Conservation (phyloP, 1,140 invertebrate genomes). For the Anoplophora glabripennis region DNA sequence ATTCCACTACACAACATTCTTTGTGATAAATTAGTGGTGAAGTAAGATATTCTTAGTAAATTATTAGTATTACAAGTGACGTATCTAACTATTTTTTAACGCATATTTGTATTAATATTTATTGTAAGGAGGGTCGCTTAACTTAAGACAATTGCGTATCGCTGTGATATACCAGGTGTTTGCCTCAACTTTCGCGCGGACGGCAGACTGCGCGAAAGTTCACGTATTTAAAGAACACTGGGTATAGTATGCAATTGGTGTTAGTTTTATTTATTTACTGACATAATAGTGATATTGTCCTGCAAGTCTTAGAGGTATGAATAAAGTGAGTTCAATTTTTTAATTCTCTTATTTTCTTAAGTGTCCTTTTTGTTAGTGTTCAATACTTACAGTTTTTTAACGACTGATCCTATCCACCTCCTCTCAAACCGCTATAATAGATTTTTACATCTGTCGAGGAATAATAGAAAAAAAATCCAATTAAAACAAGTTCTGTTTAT, state of each 20-base stretch:
- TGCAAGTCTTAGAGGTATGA: background rate
- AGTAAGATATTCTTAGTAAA: background rate
- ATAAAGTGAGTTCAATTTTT: too few relatives aligned
- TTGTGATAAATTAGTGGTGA: background rate
- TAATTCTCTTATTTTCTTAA: too few relatives aligned
- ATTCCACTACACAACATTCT: background rate
- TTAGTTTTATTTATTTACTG: conserved; percentile 14
- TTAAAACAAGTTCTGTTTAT: background rate
- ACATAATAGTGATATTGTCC: background rate
- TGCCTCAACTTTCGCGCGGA: conserved; percentile 4
- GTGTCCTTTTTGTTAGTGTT: too few relatives aligned
- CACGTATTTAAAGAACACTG: conserved; percentile 21
- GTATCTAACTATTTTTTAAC: background rate
- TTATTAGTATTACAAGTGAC: background rate
- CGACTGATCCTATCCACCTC: too few relatives aligned
- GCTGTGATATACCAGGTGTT: conserved; percentile 36
- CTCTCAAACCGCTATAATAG: too few relatives aligned
- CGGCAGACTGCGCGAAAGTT: background rate
- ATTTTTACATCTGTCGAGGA: too few relatives aligned
- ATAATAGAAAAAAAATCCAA: too few relatives aligned
- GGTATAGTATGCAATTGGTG: conserved; percentile 39
- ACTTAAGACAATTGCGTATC: conserved; percentile 29
- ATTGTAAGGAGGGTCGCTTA: background rate
- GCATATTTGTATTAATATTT: background rate
- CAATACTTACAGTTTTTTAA: too few relatives aligned